Evolutionary conservation across 2,888 invertebrate genomes (phyloP), one percentile per base, ranked within the genome.

Genomic region (Lycia hirtaria): DNA sequence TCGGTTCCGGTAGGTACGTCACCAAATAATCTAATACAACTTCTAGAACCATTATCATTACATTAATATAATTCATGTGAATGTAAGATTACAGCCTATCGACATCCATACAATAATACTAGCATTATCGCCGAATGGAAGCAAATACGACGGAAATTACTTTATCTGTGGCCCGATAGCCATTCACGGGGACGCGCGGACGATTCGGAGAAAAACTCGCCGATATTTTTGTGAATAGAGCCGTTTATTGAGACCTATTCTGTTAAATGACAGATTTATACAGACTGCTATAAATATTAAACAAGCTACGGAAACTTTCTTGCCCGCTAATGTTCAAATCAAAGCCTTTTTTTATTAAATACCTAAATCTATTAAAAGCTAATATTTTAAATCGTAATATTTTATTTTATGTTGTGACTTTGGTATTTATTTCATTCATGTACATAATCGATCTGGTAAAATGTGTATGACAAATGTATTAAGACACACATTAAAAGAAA

Each of bases 211-310:
- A 41, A 41, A 41, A 41, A 41, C 50, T 58, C 37, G 14, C 44
- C 30, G 22, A 48, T 51, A 22, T 50, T 58, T 56, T 54, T 63
- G 57, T 47, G 60, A 60, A 58, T 52, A 47, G 45, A 35, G 6
- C 12, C 50, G 26, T 52, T 62, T 62, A 62, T 54, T 56, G 60
- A 43, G 55, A 54, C 3, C 54, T 48, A 52, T 60, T n/a, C 37
- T 51, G 24, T 55, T 32, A 35, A 60, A 62, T 50, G 60, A 58
- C n/a, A 35, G 45, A 44, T 35, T 55, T 26, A 55, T 14, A n/a
- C n/a, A n/a, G 17, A 26, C 10, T 4, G 14, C 33, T 22, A 33
- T 7, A 10, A 9, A 14, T 20, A 22, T 47, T 17, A 17, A 14
- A 28, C 14, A 4, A 15, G 28, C 4, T 43, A 44, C 7, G 17